phyloP scores from a whole-genome alignment of 2,888 invertebrate genomes.

The Tenthredo scrophulariae region DNA sequence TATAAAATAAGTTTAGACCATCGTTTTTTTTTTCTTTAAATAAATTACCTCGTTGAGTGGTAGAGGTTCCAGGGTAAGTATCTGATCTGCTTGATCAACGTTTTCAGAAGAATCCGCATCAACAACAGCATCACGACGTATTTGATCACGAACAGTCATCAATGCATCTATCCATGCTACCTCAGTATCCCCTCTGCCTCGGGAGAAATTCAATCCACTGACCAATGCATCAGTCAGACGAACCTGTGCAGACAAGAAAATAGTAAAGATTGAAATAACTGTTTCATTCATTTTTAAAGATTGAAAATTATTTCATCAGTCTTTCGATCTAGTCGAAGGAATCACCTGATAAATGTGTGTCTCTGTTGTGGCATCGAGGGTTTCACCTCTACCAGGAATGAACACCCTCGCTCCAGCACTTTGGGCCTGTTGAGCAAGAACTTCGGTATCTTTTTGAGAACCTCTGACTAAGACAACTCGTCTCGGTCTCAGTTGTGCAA shows the following conservation, averaged over 20 bases:
- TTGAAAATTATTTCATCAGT: slow-evolving; percentile 13
- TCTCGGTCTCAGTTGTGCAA: slow-evolving; percentile 84
- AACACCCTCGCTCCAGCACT: slow-evolving; percentile 89
- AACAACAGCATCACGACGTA: slow-evolving; percentile 81
- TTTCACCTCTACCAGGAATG: slow-evolving; percentile 90
- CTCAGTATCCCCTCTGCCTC: slow-evolving; percentile 92
- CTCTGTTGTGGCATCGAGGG: slow-evolving; percentile 97
- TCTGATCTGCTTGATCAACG: slow-evolving; percentile 78
- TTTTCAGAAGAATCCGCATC: slow-evolving; percentile 79
- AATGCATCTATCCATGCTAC: slow-evolving; percentile 97
- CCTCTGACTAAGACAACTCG: slow-evolving; percentile 88
- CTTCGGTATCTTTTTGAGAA: slow-evolving; percentile 83
- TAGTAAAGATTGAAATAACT: slow-evolving; percentile 19
- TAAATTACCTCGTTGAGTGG: slow-evolving; percentile 77
- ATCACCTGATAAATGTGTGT: slow-evolving; percentile 97
- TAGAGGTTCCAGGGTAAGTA: slow-evolving; percentile 86
- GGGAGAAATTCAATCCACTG: slow-evolving; percentile 91
- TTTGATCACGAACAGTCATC: slow-evolving; percentile 81
- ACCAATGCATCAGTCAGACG: slow-evolving; percentile 95
- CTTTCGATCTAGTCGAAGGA: not conserved
- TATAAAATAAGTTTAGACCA: not conserved
- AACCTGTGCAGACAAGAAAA: slow-evolving; percentile 81
- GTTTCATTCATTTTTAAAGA: not conserved
- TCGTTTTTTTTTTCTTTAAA: not conserved
- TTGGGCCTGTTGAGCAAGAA: slow-evolving; percentile 85